A percentile compares a stretch with the other conserved stretches of the same genome.
These are phyloP conservation scores for Amphiura filiformis DNA, from an alignment of 35 echinoderm and acorn worm genomes.

Conservation along the genomic window DNA sequence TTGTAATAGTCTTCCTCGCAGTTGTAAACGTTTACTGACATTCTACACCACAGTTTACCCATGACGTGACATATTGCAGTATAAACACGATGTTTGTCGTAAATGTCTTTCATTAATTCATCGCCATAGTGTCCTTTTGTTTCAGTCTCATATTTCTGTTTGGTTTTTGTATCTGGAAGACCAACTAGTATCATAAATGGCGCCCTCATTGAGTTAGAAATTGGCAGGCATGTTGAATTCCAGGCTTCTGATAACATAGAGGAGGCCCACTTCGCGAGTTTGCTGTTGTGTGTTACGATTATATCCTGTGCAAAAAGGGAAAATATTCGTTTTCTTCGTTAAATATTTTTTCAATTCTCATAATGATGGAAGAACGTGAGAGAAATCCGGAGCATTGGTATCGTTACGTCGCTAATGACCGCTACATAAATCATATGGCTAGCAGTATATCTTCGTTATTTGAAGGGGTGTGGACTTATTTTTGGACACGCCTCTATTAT, in stretches of 20 bases:
- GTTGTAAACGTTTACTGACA: slow-evolving; percentile 79
- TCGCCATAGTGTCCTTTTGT: not conserved
- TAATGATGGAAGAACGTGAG: too few species aligned
- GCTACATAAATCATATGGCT: too few species aligned
- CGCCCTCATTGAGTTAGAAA: slow-evolving; percentile 36
- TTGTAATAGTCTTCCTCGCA: slow-evolving; percentile 69
- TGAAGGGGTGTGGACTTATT: too few species aligned
- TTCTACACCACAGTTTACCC: slow-evolving; percentile 38
- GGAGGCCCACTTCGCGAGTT: slow-evolving; percentile 47
- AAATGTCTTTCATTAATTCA: not conserved
- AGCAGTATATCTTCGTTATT: too few species aligned
- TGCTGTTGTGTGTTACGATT: slow-evolving; percentile 34
- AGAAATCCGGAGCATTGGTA: too few species aligned
- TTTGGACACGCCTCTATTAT: too few species aligned
- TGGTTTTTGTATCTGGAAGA: slow-evolving; percentile 34
- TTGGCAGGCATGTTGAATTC: slow-evolving; percentile 42
- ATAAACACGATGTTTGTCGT: not conserved
- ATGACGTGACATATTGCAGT: not conserved
- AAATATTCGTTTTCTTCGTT: not conserved
- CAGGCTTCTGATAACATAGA: slow-evolving; percentile 74
- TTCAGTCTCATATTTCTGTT: not conserved
- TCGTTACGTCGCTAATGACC: too few species aligned
- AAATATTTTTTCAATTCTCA: too few species aligned
- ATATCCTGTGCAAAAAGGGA: slow-evolving; percentile 26
- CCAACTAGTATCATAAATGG: too few species aligned